Evolutionary conservation across 2,113 vertebrate species (phyloP), one percentile per base, ranked within the genome.

Genomic region (Xiphophorus hellerii): DNA sequence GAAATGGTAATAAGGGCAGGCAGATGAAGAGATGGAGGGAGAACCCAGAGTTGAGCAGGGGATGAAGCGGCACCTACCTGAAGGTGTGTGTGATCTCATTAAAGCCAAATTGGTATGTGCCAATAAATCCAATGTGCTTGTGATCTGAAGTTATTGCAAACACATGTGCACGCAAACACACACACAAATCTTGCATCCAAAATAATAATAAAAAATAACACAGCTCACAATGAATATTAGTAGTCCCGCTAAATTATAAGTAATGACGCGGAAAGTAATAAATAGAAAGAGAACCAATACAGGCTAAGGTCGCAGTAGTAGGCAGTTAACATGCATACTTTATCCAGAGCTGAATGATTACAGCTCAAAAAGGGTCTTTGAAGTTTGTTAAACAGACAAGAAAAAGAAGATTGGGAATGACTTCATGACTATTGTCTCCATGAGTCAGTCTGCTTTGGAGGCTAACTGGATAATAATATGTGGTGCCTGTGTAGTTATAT

Each of bases 71-170:
- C 84, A 90, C 90, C 89, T 96, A 96, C 96, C 96, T 96, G 94
- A 94, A 97, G 96, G 96, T 96, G 96, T 96, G 96, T 97, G 93
- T 96, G 96, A 96, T 97, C 96, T 98, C 96, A 98, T 98, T 98
- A 98, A 92, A 96, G 95, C 94, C 94, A 95, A 95, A 95, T 95
- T 96, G 96, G 96, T 97, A 97, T 96, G 96, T 96, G 95, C 95
- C 95, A 96, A 97, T 96, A 96, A 97, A 97, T 96, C 93, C 94
- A 89, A 93, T 88, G 89, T 90, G 86, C 84, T 94, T 93, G 93
- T 94, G 95, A 95, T 96, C 94, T 94, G 84, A 91, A 96, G 93
- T 97, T 97, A 98, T 97, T 97, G 94, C 66, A 79, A 67, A 70
- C 61, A 62, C 51, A 69, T 20, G 69, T 69, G 94, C 62, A 77